Conservation (phyloP, 92 coral and sea anemone species). For the Phenganax stokvisi region DNA sequence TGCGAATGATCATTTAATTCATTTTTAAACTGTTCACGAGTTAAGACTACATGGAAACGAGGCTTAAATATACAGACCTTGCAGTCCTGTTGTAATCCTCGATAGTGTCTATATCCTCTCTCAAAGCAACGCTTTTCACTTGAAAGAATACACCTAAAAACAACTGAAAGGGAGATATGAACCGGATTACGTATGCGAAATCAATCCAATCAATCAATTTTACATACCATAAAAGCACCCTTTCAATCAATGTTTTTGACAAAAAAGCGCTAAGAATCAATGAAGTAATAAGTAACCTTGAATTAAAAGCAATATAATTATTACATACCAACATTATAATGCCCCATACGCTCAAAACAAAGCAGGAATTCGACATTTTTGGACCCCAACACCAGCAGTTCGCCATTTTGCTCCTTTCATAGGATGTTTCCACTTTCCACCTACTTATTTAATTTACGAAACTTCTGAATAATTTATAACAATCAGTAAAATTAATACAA, state of each 20-base stretch:
- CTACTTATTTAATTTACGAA: not conserved
- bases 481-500: no score
- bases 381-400: conserved; percentile 67
- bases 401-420: conserved; percentile 30
- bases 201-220: not conserved
- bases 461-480: no score
- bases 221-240: not conserved
- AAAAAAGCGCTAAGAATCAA: not conserved
- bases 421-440: not conserved
- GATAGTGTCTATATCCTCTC: conserved; percentile 53
- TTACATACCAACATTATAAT: conserved; percentile 84
- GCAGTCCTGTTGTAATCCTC: conserved; percentile 55
- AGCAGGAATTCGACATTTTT: conserved; percentile 82
- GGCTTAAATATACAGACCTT: not conserved
- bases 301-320: not conserved
- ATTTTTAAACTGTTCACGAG: no score
- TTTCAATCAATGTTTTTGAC: not conserved
- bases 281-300: not conserved
- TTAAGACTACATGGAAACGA: no score
- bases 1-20: no score
- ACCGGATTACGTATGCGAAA: no score
- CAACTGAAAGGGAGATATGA: conserved; percentile 36
- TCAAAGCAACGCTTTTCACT: conserved; percentile 76
- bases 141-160: conserved; percentile 82
- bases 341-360: conserved; percentile 93